These are phyloP conservation scores for Trichomalopsis sarcophagae DNA, from an alignment of 1,140 invertebrate species.

Conservation along the genomic window DNA sequence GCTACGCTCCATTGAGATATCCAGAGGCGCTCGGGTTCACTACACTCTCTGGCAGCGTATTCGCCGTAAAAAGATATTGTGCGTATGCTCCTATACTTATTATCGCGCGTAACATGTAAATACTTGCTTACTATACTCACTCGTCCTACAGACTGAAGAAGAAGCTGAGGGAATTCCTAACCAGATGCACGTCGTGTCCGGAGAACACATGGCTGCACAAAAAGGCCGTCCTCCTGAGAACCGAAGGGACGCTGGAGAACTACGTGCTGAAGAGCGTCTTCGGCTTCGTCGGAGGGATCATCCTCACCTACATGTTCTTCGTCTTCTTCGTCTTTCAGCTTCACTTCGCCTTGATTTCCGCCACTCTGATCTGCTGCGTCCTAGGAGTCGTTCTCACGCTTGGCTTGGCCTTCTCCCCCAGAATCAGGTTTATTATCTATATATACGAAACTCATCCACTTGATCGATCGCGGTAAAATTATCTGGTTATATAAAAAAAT, in stretches of 20 bases:
- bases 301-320: conserved; percentile 80
- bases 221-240: conserved; percentile 71
- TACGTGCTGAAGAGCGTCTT: conserved; percentile 78
- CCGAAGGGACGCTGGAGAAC: conserved; percentile 77
- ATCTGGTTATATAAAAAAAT: no score
- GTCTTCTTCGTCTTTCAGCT: conserved; percentile 80
- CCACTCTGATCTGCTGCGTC: conserved; percentile 78
- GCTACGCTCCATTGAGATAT: conserved; percentile 71
- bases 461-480: background rate
- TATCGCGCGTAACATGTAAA: background rate
- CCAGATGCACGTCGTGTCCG: conserved; percentile 61
- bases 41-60: conserved; percentile 71
- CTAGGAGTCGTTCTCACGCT: conserved; percentile 79
- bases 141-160: conserved; percentile 64
- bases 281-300: conserved; percentile 78
- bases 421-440: conserved; percentile 75
- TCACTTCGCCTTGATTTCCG: conserved; percentile 74
- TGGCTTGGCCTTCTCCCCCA: conserved; percentile 80
- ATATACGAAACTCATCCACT: background rate
- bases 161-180: conserved; percentile 65
- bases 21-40: conserved; percentile 64
- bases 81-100: conserved; percentile 21
- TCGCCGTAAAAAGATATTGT: conserved; percentile 66
- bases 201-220: conserved; percentile 70
- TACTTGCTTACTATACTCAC: background rate